These are phyloP conservation scores for Diachasma alloeum DNA, from an alignment of 1,140 invertebrate species.

Conservation along the genomic window DNA sequence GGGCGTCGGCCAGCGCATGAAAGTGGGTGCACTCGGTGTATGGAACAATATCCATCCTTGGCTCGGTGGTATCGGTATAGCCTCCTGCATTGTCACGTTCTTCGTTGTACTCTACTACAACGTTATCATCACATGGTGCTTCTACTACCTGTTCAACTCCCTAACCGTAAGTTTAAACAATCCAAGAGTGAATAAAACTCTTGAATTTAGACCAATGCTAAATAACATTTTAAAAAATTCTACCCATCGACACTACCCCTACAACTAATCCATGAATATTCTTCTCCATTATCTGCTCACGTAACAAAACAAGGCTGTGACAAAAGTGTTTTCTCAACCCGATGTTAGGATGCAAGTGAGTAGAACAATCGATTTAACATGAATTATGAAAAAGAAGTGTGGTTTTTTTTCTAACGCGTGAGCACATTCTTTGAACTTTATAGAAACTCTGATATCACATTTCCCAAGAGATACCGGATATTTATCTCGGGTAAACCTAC, in stretches of 20 bases:
- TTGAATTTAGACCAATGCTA: too few species aligned
- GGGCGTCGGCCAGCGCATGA: slow-evolving; percentile 91
- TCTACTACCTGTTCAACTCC: slow-evolving; percentile 94
- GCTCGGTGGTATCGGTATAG: slow-evolving; percentile 88
- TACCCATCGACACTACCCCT: not conserved
- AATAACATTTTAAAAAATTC: too few species aligned
- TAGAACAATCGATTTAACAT: not conserved
- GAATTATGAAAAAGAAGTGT: not conserved
- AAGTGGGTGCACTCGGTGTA: slow-evolving; percentile 87
- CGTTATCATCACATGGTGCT: slow-evolving; percentile 98
- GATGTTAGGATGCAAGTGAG: not conserved
- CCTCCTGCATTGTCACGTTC: slow-evolving; percentile 90
- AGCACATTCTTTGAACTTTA: not conserved
- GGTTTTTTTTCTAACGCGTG: not conserved
- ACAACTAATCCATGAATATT: not conserved
- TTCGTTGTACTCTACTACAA: slow-evolving; percentile 97
- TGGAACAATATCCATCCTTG: slow-evolving; percentile 96
- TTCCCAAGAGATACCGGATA: slow-evolving; percentile 9
- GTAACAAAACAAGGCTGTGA: not conserved
- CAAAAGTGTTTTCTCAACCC: not conserved
- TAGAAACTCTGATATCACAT: not conserved
- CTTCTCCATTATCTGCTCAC: not conserved
- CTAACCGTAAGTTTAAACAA: slow-evolving; percentile 75
- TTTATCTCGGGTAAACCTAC: slow-evolving; percentile 1
- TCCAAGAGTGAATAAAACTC: not conserved